Percentiles rank a stretch among this genome's conserved stretches.
Evolutionary conservation across 1,140 invertebrate species (phyloP).

Genomic region (Catajapyx aquilonaris): DNA sequence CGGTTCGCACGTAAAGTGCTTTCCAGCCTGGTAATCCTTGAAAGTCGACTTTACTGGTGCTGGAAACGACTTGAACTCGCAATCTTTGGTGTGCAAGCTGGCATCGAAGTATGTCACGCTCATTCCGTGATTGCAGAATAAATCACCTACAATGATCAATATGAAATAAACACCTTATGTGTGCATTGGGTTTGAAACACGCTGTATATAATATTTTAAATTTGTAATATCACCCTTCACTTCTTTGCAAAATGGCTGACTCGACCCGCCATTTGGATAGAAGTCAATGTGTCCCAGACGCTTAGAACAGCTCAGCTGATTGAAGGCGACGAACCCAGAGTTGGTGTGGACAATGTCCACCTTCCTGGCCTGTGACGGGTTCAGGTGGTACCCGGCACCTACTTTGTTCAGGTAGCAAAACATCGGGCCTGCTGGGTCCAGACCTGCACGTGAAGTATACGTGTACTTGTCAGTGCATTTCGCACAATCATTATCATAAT

Average conservation of each 20-base stretch:
- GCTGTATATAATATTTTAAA: no score
- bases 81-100: no score
- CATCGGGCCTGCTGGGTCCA: slow-evolving; percentile 57
- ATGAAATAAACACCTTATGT: no score
- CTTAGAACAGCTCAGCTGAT: slow-evolving; percentile 26
- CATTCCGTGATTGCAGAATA: no score
- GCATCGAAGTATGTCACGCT: no score
- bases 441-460: slow-evolving; percentile 22
- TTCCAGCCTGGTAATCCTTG: no score
- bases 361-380: slow-evolving; percentile 61
- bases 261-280: slow-evolving; percentile 45
- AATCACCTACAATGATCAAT: no score
- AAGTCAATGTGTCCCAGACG: slow-evolving; percentile 8
- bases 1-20: no score
- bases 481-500: background rate
- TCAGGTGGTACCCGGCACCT: slow-evolving; percentile 58
- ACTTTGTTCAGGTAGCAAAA: slow-evolving; percentile 39
- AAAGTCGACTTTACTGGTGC: no score
- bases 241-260: slow-evolving; percentile 45
- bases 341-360: slow-evolving; percentile 78
- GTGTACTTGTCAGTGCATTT: background rate
- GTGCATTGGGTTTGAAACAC: no score
- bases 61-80: no score
- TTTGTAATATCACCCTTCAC: no score
- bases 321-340: slow-evolving; percentile 59